Base-by-base conservation (phyloP, 1,140 invertebrate genomes). In the Calosoma granatense region DNA sequence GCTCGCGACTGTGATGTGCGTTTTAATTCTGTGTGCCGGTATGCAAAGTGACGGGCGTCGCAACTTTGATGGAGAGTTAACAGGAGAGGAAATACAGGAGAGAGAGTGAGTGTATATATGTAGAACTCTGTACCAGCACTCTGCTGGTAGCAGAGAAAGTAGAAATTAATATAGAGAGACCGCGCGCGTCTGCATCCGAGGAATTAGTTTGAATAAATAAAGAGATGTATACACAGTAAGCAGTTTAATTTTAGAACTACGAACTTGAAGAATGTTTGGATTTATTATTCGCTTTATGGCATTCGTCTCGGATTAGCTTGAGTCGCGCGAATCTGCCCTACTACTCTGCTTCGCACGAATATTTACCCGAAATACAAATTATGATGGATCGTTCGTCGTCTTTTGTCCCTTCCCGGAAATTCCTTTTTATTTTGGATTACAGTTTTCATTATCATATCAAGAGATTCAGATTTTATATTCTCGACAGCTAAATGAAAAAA, bases 121-220 rank as follows among this genome's bases (percentile, higher is more conserved):
- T 4, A 30, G 26, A 30, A 30, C 14, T 6, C 6, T 6, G 14
- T 14, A 30, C 4, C 26, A 14, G 26, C 4, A 30, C 26, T 4
- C 26, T n/a, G 26, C 26, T 30, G n/a, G 26, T 14, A 30, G 41
- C 17, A 17, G 41, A 12, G 41, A 47, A 47, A 47, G 41, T 47
- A 17, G 9, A 47, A 47, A 47, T 47, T 47, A 47, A 47, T 47
- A 47, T 17, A 17, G 15, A 17, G 41, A 9, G 41, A 47, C 41
- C 41, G 15, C 9, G n/a, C n/a, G 6, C 26, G 41, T 4, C 41
- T 9, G 4, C 41, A 17, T 17, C 41, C 17, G 15, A 4, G 41
- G 41, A 47, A 47, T 47, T 47, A 47, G 41, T 47, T 47, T 47
- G 41, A 47, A 47, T 47, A 47, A 47, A 47, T 47, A 47, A 47